Evolutionary conservation across 30 jellyfish, hydroid and myxozoan genomes (phyloP).

Genomic region (Cassiopea andromeda): DNA sequence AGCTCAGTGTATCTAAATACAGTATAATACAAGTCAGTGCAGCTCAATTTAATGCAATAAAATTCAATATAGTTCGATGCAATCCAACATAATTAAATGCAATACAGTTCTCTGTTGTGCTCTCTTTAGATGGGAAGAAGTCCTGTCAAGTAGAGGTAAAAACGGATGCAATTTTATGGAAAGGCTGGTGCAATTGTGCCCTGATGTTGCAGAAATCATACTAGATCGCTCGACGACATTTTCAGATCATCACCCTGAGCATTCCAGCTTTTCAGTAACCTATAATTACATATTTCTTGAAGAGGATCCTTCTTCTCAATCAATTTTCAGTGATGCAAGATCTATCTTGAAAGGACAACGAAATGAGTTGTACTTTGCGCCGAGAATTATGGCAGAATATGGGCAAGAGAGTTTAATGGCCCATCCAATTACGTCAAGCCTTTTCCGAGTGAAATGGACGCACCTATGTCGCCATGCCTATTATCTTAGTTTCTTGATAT

Average conservation of each 20-base stretch:
- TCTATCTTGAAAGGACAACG: not conserved
- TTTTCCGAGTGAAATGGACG: conserved; percentile 55
- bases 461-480: conserved; percentile 51
- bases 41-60: not conserved
- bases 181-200: conserved; percentile 45
- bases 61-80: not conserved
- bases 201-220: conserved; percentile 42
- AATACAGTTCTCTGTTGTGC: not conserved
- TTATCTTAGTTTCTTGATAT: conserved; percentile 51
- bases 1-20: not conserved
- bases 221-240: conserved; percentile 58
- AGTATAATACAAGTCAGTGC: not conserved
- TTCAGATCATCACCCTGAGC: conserved; percentile 60
- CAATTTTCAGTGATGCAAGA: conserved; percentile 6
- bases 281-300: conserved; percentile 54
- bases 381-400: conserved; percentile 49
- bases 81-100: not conserved
- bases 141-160: conserved; percentile 4
- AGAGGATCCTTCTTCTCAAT: conserved; percentile 17
- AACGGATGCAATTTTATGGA: conserved; percentile 28
- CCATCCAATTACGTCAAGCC: conserved; percentile 55
- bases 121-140: conserved; percentile 64
- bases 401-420: conserved; percentile 39
- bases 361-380: conserved; percentile 31
- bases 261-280: conserved; percentile 48